A percentile compares a stretch with the other conserved stretches of the same genome.
Evolutionary conservation across 2,113 vertebrate species (phyloP).

Genomic region (Mixornis gularis): DNA sequence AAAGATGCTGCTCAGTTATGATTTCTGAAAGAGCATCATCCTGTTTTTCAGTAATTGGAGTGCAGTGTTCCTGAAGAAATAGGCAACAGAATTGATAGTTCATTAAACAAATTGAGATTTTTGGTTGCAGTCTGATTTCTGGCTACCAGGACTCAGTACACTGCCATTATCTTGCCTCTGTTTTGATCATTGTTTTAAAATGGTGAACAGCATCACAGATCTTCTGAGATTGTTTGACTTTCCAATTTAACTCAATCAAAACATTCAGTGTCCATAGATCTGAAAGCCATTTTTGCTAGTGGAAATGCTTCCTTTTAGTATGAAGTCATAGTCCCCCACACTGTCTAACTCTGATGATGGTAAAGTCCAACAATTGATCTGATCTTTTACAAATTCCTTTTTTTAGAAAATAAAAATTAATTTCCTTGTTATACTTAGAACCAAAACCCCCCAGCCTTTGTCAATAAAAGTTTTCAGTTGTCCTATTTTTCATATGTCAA

Average conservation of each 20-base stretch:
- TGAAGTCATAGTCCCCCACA: background rate
- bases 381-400: background rate
- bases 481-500: background rate
- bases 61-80: background rate
- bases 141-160: background rate
- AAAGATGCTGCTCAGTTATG: background rate
- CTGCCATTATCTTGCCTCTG: background rate
- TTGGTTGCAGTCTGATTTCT: background rate
- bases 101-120: background rate
- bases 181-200: background rate
- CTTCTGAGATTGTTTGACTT: background rate
- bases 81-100: background rate
- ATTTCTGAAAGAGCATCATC: background rate
- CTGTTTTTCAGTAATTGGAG: background rate
- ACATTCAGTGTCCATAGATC: background rate
- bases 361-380: background rate
- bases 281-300: background rate
- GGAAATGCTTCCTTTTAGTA: background rate
- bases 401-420: background rate
- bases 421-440: background rate
- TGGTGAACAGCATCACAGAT: background rate
- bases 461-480: background rate
- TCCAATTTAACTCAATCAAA: background rate
- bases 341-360: background rate
- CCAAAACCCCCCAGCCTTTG: rapidly evolving